A percentile compares a stretch with the other conserved stretches of the same genome.
Conservation (phyloP, 2,113 vertebrate species). For the Pycnonotus jocosus region DNA sequence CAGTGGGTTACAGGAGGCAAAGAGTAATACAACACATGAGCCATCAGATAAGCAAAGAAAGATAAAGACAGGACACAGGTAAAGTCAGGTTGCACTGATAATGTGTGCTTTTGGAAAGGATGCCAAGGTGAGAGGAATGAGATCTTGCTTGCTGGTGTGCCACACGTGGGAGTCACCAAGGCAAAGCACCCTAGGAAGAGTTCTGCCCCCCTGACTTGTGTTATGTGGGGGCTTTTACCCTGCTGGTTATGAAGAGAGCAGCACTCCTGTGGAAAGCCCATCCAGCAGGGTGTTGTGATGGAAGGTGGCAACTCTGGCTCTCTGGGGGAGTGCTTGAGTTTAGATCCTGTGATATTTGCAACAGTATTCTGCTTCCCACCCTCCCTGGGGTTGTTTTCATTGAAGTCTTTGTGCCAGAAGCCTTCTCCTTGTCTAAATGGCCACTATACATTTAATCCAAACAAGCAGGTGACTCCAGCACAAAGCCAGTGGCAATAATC, state of each 20-base stretch:
- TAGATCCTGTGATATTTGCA: background rate
- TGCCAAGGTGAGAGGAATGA: background rate
- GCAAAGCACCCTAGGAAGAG: background rate
- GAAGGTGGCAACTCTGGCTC: background rate
- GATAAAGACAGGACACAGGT: background rate
- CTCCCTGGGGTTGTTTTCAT: background rate
- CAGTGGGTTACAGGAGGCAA: background rate
- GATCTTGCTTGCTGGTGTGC: background rate
- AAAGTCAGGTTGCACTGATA: background rate
- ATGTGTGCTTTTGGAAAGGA: background rate
- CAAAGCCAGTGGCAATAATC: conserved; percentile 27
- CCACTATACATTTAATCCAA: conserved; percentile 52
- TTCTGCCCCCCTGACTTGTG: background rate
- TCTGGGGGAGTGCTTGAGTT: background rate
- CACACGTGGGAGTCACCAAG: background rate
- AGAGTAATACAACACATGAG: background rate
- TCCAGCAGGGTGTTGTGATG: background rate
- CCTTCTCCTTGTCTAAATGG: background rate
- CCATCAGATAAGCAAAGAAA: background rate
- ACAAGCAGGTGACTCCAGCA: conserved; percentile 60
- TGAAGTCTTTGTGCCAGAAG: background rate
- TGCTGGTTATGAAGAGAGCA: background rate
- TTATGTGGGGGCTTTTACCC: background rate
- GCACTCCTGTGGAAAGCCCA: background rate
- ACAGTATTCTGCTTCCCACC: background rate